Evolutionary conservation across 2,888 invertebrate genomes (phyloP).

Genomic region (Augochlorella aurata): DNA sequence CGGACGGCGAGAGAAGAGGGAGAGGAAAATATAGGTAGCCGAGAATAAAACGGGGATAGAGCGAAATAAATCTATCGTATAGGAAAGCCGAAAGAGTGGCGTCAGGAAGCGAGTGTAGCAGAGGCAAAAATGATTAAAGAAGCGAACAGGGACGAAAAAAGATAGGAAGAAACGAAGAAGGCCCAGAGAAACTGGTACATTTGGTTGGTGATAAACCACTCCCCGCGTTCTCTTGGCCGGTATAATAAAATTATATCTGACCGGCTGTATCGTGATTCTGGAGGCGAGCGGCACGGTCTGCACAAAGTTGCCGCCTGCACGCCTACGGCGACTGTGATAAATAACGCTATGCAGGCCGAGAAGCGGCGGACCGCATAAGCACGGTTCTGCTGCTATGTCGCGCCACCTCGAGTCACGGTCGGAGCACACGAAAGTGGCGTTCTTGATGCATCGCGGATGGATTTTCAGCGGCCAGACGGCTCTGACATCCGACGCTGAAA

Average conservation of each 20-base stretch:
- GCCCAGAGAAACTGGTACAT: slow-evolving; percentile 56
- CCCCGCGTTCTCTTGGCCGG: slow-evolving; percentile 69
- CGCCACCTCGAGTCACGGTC: slow-evolving; percentile 43
- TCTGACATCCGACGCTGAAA: not conserved
- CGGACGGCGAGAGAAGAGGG: too few species aligned
- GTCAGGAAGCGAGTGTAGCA: not conserved
- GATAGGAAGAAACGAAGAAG: slow-evolving; percentile 25
- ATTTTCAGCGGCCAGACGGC: slow-evolving; percentile 33
- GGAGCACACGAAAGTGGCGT: slow-evolving; percentile 23
- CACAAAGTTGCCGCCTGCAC: slow-evolving; percentile 76
- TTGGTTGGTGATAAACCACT: slow-evolving; percentile 76
- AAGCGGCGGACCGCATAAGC: slow-evolving; percentile 51
- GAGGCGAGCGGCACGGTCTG: slow-evolving; percentile 67
- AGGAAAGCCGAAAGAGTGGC: not conserved
- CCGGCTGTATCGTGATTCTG: slow-evolving; percentile 73
- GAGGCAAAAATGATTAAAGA: slow-evolving; percentile 16
- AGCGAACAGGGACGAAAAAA: not conserved
- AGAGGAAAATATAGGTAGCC: not conserved
- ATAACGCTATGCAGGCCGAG: slow-evolving; percentile 67
- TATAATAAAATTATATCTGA: slow-evolving; percentile 80
- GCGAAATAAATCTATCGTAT: not conserved
- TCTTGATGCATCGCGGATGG: not conserved
- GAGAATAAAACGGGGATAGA: not conserved
- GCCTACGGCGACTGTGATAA: slow-evolving; percentile 77
- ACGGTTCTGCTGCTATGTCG: slow-evolving; percentile 45